Evolutionary conservation across 2,888 invertebrate genomes (phyloP), one percentile per base, ranked within the genome.

Genomic region (Apamea monoglypha): DNA sequence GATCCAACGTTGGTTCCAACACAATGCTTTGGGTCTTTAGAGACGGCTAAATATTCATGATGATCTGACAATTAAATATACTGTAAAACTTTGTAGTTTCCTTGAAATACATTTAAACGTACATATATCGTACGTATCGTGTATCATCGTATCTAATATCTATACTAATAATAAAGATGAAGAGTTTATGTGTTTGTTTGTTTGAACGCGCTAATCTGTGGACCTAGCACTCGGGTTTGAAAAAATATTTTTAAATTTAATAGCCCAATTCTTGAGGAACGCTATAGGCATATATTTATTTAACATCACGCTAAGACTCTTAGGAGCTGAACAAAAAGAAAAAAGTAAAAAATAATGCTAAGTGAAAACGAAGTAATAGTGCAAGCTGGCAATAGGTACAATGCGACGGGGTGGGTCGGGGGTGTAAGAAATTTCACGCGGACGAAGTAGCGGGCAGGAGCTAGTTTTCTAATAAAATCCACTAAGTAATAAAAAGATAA

Each of bases 1-100:
- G 53, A 36, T 53, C 32, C 53, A 53, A 70, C 70, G 53, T 87
- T 89, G 82, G 66, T 47, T 18, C 78, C 53, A 36, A 80, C 59
- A 67, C 50, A 69, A 32, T 5, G 85, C 12, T 47, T 68, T 72
- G 63, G 32, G 56, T 59, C 7, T 71, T n/a, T 63, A 16, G 16
- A n/a, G 18, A 29, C 14, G 18, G 29, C n/a, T 21, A 32, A 40
- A 74, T 40, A 81, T 61, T 16, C 10, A 18, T 21, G 47, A 29
- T 21, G 40, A 59, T 18, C 12, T 18, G 18, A 66, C 61, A 61
- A 32, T 61, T 2, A 16, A 61, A 16, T 29, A 61, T 16, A 6
- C 18, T 29, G 0, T 61, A 40, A 32, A 32, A 18, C 12, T 50
- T 25, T 16, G 21, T 1, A 32, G 1, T 21, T 47, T 47, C 47